These are phyloP conservation scores for Escarpia spicata DNA, from an alignment of 2,888 invertebrate genomes.

Conservation along the genomic window DNA sequence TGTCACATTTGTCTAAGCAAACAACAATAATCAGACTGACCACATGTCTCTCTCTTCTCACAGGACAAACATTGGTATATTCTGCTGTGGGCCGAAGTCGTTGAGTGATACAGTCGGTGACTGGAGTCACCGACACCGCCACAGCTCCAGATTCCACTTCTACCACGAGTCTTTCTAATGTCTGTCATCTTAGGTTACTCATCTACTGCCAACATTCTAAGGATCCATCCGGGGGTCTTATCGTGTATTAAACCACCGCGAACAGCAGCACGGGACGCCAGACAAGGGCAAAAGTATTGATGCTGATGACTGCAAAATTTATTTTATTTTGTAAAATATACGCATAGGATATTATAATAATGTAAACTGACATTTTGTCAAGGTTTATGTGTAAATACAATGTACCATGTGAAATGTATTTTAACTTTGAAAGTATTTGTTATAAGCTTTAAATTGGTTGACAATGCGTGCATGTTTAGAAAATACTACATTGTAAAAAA, in stretches of 20 bases:
- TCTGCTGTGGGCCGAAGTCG: conserved; percentile 1
- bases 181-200: not conserved
- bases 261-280: not conserved
- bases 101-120: not conserved
- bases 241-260: not conserved
- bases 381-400: too few species aligned
- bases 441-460: not conserved
- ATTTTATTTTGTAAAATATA: not conserved
- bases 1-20: too few species aligned
- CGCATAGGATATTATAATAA: too few species aligned
- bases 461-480: not conserved
- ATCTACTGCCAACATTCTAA: not conserved
- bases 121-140: not conserved
- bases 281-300: not conserved
- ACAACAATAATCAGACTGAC: too few species aligned
- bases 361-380: too few species aligned
- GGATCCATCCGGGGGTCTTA: not conserved
- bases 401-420: not conserved
- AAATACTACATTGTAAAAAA: not conserved
- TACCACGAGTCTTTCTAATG: not conserved
- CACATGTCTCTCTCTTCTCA: not conserved
- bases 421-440: not conserved
- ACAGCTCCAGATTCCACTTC: not conserved
- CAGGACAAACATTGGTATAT: conserved; percentile 1
- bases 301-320: not conserved